Base-by-base conservation (phyloP, 2,113 vertebrate genomes). In the Ornithorhynchus anatinus region DNA sequence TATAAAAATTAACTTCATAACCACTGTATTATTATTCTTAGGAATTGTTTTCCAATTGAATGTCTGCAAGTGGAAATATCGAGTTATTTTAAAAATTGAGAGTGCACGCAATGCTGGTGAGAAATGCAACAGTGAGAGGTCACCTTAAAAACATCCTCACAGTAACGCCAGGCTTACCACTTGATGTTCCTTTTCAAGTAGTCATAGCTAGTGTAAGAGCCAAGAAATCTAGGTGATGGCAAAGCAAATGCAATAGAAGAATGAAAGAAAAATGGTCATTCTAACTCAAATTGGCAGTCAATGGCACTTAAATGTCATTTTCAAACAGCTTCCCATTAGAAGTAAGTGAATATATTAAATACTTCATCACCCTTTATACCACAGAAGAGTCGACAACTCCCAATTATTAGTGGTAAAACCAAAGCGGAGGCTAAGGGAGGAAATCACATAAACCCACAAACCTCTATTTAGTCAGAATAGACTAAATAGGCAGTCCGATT, bases 131-230 rank as follows among this genome's bases (percentile, higher is more conserved):
- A 79, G 83, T 38, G 59, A 88, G 88, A 89, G 82, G 81, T 88
- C 80, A 75, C 82, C 80, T 85, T 85, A 40, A 83, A 13, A 80
- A 85, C 87, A 92, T 88, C 87, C 89, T 91, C 88, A 89, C 87
- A 90, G 58, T 45, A 76, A 92, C 60, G 86, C 75, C 80, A 84
- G 76, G 91, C 93, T 94, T 94, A 94, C 92, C 91, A 92, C 93
- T 89, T 90, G 90, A 90, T 57, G 88, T 20, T 94, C 92, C 92
- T 94, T 92, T 88, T 93, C 92, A 94, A 89, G 92, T 84, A 93
- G 91, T 88, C 92, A 93, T 89, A 94, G 90, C 90, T 94, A 93
- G 84, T 81, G 89, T 92, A 92, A 92, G 89, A 93, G 91, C 92
- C 92, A 88, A 92, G 92, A 92, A 90, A 91, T 93, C 92, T 93